These are phyloP conservation scores for Electrophaes corylata DNA, from an alignment of 2,888 invertebrate genomes.

Conservation along the genomic window DNA sequence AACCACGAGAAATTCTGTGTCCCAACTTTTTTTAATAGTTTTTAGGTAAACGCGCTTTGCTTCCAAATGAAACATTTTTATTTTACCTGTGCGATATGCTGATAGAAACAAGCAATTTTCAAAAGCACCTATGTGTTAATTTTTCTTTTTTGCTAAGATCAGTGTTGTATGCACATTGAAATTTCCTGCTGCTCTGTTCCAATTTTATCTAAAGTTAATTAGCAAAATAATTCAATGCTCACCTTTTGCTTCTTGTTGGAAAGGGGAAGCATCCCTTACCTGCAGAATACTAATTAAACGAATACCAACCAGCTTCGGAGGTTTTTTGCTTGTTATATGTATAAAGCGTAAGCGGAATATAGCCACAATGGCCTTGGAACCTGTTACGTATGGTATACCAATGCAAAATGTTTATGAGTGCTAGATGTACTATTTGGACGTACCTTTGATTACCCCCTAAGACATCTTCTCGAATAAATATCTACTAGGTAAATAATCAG, in stretches of 20 bases:
- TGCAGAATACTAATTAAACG: slow-evolving; percentile 1
- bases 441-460: not conserved
- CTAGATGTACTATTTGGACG: not conserved
- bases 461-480: not conserved
- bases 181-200: not conserved
- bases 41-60: no score
- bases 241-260: slow-evolving; percentile 1
- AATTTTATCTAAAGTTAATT: slow-evolving; percentile 1
- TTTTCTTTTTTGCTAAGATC: not conserved
- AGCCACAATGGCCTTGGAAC: no score
- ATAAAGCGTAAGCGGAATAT: no score
- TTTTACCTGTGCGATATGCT: no score
- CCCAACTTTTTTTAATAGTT: no score
- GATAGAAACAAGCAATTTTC: no score
- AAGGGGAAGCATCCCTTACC: not conserved
- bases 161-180: not conserved
- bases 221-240: not conserved
- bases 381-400: no score
- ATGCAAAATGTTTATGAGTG: no score
- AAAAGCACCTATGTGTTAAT: not conserved
- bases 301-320: not conserved
- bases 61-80: no score
- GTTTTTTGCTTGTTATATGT: not conserved
- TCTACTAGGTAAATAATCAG: no score
- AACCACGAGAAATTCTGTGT: no score